A percentile compares a stretch with the other conserved stretches of the same genome.
Conservation (phyloP, 2,888 invertebrate species). For the Protodeltote pygarga region DNA sequence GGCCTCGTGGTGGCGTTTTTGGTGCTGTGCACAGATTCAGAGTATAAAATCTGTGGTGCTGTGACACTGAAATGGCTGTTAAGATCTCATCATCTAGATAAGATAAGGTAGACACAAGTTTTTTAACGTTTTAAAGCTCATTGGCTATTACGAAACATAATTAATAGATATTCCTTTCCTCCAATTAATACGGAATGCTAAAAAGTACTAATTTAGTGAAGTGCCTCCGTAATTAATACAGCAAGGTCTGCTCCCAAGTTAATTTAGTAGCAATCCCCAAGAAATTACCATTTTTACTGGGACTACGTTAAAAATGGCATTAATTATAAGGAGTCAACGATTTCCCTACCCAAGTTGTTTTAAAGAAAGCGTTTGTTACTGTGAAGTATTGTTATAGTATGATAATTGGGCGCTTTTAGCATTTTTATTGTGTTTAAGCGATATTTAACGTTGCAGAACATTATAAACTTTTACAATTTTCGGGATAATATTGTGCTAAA, state of each 20-base stretch:
- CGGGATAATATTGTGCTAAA: too few species aligned
- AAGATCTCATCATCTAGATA: too few species aligned
- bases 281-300: constrained; percentile 53
- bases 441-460: too few species aligned
- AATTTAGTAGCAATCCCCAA: constrained; percentile 53
- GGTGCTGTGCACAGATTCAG: too few species aligned
- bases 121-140: too few species aligned
- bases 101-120: too few species aligned
- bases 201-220: constrained; percentile 40
- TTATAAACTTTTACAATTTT: too few species aligned
- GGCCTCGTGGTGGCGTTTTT: too few species aligned
- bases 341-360: constrained; percentile 13
- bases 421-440: too few species aligned
- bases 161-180: constrained; percentile 6
- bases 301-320: constrained; percentile 53
- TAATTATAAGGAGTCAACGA: constrained; percentile 47
- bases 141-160: neutral
- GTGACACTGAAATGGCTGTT: too few species aligned
- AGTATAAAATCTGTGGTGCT: too few species aligned
- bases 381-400: constrained; percentile 9
- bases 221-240: constrained; percentile 43
- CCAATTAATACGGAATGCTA: constrained; percentile 37
- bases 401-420: too few species aligned
- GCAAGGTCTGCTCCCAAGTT: constrained; percentile 24
- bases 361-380: constrained; percentile 5